Evolutionary conservation across 1,140 invertebrate genomes (phyloP), one percentile per base, ranked within the genome.

Genomic region (Marisa cornuarietis): DNA sequence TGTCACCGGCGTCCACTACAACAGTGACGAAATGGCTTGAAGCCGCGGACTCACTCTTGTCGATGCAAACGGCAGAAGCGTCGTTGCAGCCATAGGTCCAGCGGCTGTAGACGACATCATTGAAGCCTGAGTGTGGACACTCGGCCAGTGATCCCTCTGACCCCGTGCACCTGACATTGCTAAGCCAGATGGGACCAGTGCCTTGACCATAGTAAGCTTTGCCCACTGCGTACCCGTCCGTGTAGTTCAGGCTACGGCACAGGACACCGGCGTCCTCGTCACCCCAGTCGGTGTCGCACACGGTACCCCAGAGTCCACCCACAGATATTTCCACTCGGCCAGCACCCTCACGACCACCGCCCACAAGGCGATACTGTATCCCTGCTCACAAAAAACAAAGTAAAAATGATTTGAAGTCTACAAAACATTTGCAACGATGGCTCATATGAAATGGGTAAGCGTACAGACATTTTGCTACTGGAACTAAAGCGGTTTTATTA

Each of bases 301-400:
- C 81, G 14, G 88, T 90, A 0, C 90, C 90, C 87, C 88, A 89
- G n/a, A 79, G 71, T 22, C 84, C 83, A 71, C 84, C 83, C 11
- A 90, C 91, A 90, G 93, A 94, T 3, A 96, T 93, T 92, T 96
- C 95, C 14, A 96, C 87, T 78, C 94, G 91, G 22, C 95, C 95
- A 65, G 76, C 66, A 42, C 13, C 11, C 42, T n/a, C 58, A 7
- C 49, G n/a, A 6, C 76, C 69, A 62, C 71, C 76, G 11, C 24
- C 1, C 31, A 31, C 71, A 16, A 83, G 58, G 8, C 76, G 79
- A 62, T 79, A 82, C 74, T 79, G 61, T n/a, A 83, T 75, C 54
- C 82, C 82, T 83, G 62, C 16, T 42, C 31, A 42, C 31, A 42
- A 42, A 42, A 2, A 42, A 42, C 31, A 42, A 42, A 42, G 6